Conservation (phyloP, 1,140 invertebrate genomes). For the Drosophila nebulosa region DNA sequence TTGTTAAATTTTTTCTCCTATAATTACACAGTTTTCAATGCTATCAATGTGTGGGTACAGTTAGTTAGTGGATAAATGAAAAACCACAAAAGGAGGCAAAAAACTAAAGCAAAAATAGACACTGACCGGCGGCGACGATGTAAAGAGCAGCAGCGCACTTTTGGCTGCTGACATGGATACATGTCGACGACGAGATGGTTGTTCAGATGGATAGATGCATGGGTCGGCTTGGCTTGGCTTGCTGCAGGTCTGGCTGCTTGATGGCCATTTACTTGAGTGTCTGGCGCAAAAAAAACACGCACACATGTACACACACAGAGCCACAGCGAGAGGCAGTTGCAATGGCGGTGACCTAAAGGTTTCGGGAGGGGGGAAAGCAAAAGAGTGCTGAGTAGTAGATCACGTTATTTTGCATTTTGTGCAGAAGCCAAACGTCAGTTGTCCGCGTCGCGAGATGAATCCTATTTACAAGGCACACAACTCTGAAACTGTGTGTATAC, state of each 20-base stretch:
- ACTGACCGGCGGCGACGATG: background rate
- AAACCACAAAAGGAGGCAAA: constrained; percentile 47
- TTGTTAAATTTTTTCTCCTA: background rate
- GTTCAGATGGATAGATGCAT: constrained; percentile 52
- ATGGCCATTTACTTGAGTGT: constrained; percentile 69
- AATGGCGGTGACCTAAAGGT: background rate
- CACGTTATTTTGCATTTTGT: constrained; percentile 72
- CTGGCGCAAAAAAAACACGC: constrained; percentile 47
- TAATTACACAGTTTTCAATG: background rate
- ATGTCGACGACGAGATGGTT: constrained; percentile 48
- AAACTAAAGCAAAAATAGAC: constrained; percentile 1
- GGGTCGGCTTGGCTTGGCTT: constrained; percentile 27
- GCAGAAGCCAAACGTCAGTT: constrained; percentile 54
- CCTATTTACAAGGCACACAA: constrained; percentile 74
- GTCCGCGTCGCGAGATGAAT: constrained; percentile 68
- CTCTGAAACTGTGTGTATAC: constrained; percentile 37
- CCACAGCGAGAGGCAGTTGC: constrained; percentile 31
- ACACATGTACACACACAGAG: background rate
- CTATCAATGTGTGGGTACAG: background rate
- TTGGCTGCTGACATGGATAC: constrained; percentile 49
- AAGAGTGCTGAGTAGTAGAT: background rate
- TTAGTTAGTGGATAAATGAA: constrained; percentile 37
- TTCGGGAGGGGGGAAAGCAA: background rate
- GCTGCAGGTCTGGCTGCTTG: constrained; percentile 45
- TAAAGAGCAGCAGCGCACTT: constrained; percentile 58